Evolutionary conservation across 2,888 invertebrate genomes (phyloP).

Genomic region (Parthenolecanium corni): DNA sequence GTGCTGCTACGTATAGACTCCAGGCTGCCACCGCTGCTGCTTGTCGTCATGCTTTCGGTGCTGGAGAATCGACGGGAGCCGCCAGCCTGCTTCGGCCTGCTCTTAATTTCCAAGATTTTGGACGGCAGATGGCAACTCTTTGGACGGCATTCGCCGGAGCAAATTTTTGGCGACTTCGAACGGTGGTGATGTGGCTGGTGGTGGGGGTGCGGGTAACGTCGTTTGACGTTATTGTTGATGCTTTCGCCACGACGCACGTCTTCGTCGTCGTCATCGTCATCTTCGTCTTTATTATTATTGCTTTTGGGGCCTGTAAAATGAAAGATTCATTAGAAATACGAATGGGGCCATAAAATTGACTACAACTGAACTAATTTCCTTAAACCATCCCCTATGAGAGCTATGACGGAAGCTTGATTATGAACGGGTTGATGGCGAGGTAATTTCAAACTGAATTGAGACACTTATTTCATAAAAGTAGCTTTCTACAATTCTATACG

Average conservation of each 20-base stretch:
- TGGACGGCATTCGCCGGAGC: conserved; percentile 47
- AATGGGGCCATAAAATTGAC: too few relatives aligned
- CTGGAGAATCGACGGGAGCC: conserved; percentile 55
- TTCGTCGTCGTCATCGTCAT: not conserved
- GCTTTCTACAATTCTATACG: too few relatives aligned
- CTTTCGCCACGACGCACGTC: not conserved
- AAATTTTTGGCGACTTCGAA: not conserved
- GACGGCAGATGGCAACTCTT: conserved; percentile 36
- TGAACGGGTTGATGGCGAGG: too few relatives aligned
- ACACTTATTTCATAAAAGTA: too few relatives aligned
- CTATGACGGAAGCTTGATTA: too few relatives aligned
- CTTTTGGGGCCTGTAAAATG: not conserved
- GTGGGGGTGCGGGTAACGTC: not conserved
- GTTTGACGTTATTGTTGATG: not conserved
- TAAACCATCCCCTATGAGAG: too few relatives aligned
- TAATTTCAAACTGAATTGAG: too few relatives aligned
- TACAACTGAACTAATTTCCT: too few relatives aligned
- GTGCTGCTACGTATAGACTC: conserved; percentile 76
- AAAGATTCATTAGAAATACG: too few relatives aligned
- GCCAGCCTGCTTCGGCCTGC: conserved; percentile 47
- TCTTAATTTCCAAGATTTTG: conserved; percentile 50
- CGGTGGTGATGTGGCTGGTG: conserved; percentile 6
- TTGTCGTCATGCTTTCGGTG: conserved; percentile 74
- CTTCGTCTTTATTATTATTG: conserved; percentile 1
- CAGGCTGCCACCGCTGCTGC: conserved; percentile 74